Conservation (phyloP, 2,113 vertebrate species). For the Pontoporia blainvillei region DNA sequence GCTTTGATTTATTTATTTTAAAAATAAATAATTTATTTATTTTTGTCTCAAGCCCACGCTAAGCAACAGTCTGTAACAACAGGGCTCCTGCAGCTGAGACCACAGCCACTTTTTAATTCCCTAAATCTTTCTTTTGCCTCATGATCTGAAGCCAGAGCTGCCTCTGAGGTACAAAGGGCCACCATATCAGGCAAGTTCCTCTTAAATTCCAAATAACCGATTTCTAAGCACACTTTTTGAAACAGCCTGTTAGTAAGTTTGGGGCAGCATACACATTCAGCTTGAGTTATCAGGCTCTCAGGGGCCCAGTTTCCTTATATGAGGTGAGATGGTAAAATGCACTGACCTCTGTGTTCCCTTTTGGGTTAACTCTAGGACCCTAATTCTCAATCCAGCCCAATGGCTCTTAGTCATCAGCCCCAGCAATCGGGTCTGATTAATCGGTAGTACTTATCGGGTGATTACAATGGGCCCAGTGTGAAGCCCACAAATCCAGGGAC, state of each 20-base stretch:
- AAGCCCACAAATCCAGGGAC: neutral
- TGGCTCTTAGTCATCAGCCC: neutral
- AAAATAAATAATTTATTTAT: too few relatives aligned
- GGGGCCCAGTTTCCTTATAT: accelerated
- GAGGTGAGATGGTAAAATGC: neutral
- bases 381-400: neutral
- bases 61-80: neutral
- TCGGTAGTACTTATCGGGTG: neutral
- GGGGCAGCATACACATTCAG: neutral
- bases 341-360: neutral
- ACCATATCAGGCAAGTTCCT: accelerated
- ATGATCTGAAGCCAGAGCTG: neutral
- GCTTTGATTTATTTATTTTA: neutral
- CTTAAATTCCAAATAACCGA: neutral
- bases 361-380: too few relatives aligned
- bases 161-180: neutral
- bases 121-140: neutral
- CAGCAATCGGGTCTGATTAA: neutral
- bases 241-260: neutral
- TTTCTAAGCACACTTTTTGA: neutral
- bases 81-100: neutral
- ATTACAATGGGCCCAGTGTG: neutral
- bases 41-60: accelerated
- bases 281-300: neutral
- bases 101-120: neutral